Conservation (phyloP, 2,888 invertebrate species). For the Alcis repandata region DNA sequence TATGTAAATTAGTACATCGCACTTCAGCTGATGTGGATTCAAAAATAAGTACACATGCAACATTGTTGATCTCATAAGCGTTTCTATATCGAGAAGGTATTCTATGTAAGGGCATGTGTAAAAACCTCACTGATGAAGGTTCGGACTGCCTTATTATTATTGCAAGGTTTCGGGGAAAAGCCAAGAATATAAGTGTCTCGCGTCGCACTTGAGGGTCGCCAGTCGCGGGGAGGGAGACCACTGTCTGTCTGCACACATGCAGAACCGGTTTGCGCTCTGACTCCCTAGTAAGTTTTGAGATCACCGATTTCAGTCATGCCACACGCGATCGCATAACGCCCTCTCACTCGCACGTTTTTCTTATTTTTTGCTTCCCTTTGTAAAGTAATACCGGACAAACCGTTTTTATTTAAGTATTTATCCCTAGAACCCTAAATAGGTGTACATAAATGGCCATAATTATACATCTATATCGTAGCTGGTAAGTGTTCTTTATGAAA, state of each 20-base stretch:
- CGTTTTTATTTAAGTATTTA: constrained; percentile 78
- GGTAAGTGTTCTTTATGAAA: constrained; percentile 62
- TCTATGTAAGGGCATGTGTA: constrained; percentile 10
- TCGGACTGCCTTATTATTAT: constrained; percentile 72
- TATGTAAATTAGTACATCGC: constrained; percentile 2
- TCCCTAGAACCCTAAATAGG: constrained; percentile 72
- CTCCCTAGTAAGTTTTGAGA: constrained; percentile 78
- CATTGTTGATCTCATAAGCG: neutral
- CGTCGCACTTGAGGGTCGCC: constrained; percentile 79
- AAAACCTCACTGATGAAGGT: constrained; percentile 9
- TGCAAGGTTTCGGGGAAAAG: constrained; percentile 79
- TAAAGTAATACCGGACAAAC: constrained; percentile 80
- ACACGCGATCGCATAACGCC: constrained; percentile 77
- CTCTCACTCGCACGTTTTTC: constrained; percentile 80
- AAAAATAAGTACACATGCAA: neutral
- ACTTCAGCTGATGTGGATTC: constrained; percentile 33
- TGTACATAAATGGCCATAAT: too few species aligned
- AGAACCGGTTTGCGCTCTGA: constrained; percentile 83
- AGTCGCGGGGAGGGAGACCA: constrained; percentile 78
- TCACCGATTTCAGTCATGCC: constrained; percentile 74
- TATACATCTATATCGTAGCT: constrained; percentile 51
- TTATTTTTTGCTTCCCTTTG: constrained; percentile 84
- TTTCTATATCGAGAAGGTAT: constrained; percentile 5
- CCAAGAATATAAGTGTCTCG: constrained; percentile 79
- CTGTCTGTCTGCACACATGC: constrained; percentile 83